Base-by-base conservation (phyloP, 2,113 vertebrate genomes). In the Eulemur rufifrons region DNA sequence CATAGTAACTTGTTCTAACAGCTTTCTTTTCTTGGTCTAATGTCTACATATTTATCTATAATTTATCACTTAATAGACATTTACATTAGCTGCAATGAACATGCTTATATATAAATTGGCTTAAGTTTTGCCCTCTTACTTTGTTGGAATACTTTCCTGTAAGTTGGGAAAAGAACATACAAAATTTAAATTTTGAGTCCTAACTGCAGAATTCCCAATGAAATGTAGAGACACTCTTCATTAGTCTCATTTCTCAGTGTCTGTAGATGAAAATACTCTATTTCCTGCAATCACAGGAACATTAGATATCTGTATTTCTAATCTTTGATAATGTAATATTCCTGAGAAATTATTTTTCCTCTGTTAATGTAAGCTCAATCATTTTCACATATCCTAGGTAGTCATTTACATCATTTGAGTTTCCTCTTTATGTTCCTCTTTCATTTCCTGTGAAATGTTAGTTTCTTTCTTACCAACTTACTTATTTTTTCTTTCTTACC, bases 401-500 rank as follows among this genome's bases (percentile, higher is more conserved):
- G 77, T 66, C 73, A 83, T 83, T 95, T 93, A 61, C 29, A 68
- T 93, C 47, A 95, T 47, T 81, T 85, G 42, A 66, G 59, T 93
- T 93, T 89, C 73, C 39, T 93, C 59, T 69, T 95, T 86, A 92
- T 25, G 42, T 77, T 87, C 69, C 92, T 94, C 23, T 63, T 80
- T 54, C 50, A 78, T n/a, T 80, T 95, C 52, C 37, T 39, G 82
- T 80, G 37, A 34, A 93, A 69, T 85, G 86, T 91, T 76, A 95
- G 56, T 93, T 21, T 81, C 50, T 87, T 86, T 69, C 27, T 84
- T 69, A 86, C 17, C 50, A 56, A 80, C 85, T 91, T 91, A 66
- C 64, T 42, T 42, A 42, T 42, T 6, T 42, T 93, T 21, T 81
- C 50, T 87, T 86, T 69, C 27, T 84, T 69, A 86, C 17, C 50